These are phyloP conservation scores for Phylloscopus whistleri DNA, from an alignment of 2,113 vertebrate species.

Conservation along the genomic window DNA sequence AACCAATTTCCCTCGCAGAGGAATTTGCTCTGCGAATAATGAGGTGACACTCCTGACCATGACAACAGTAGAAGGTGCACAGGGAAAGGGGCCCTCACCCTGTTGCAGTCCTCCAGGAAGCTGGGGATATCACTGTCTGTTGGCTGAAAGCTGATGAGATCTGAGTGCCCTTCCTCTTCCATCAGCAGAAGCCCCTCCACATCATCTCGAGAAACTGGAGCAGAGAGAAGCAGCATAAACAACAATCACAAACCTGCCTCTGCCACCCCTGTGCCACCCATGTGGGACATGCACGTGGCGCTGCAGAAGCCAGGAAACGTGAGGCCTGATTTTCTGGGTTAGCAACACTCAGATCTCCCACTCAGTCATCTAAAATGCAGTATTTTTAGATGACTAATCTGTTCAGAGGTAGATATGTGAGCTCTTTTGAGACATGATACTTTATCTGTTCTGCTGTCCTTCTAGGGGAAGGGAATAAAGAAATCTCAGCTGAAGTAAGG, in stretches of 20 bases:
- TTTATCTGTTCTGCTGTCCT: neutral
- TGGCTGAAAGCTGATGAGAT: constrained; percentile 95
- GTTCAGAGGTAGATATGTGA: constrained; percentile 7
- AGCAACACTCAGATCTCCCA: constrained; percentile 49
- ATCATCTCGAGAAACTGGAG: constrained; percentile 90
- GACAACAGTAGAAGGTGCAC: neutral
- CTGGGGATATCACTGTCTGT: constrained; percentile 98
- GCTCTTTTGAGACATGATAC: neutral
- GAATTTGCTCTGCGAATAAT: neutral
- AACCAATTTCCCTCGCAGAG: neutral
- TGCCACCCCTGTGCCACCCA: neutral
- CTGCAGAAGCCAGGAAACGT: constrained; percentile 20
- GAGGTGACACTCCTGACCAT: neutral
- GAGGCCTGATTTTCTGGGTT: constrained; percentile 52
- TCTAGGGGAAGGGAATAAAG: neutral
- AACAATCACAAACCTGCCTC: neutral
- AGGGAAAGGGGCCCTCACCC: constrained; percentile 70
- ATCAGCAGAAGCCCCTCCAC: constrained; percentile 89
- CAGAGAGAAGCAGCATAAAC: constrained; percentile 10
- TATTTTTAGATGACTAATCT: constrained; percentile 61
- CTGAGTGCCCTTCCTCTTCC: constrained; percentile 92
- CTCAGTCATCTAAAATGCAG: constrained; percentile 59
- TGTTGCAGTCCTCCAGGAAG: constrained; percentile 95
- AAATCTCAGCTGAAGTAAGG: neutral
- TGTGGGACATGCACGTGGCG: neutral